These are phyloP conservation scores for Heteronetta atricapilla DNA, from an alignment of 2,113 vertebrate genomes.

Conservation along the genomic window DNA sequence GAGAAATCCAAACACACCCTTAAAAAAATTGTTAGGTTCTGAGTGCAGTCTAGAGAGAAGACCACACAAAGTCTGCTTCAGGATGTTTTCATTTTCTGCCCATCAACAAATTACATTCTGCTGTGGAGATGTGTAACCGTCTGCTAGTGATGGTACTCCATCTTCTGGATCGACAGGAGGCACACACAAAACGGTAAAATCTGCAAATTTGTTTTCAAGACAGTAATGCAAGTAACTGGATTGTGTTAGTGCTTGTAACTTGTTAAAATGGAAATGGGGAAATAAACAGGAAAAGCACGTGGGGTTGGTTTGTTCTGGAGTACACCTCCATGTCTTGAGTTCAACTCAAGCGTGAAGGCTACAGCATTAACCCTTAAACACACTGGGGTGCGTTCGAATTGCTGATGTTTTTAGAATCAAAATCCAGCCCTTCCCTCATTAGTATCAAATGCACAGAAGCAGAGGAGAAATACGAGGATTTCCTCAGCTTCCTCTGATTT, in stretches of 20 bases:
- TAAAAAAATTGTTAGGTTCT: not conserved
- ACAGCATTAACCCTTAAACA: not conserved
- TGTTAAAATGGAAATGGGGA: not conserved
- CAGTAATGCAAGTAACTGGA: not conserved
- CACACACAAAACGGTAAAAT: not conserved
- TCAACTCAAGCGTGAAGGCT: not conserved
- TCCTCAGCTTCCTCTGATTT: not conserved
- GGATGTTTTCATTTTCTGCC: constrained; percentile 21
- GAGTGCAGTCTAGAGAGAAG: not conserved
- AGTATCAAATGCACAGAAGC: not conserved
- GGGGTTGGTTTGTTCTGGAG: not conserved
- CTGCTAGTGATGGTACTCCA: not conserved
- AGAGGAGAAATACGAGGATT: not conserved
- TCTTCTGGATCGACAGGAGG: not conserved
- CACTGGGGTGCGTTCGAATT: not conserved
- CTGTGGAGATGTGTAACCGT: not conserved
- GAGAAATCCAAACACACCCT: not conserved
- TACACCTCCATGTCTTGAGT: not conserved
- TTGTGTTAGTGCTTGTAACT: not conserved
- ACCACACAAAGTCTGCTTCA: constrained; percentile 22
- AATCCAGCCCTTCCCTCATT: not conserved
- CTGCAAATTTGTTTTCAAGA: constrained; percentile 2
- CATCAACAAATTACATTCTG: constrained; percentile 27
- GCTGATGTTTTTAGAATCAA: not conserved
- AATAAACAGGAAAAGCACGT: not conserved